phyloP scores from a whole-genome alignment of 2,113 vertebrate genomes.

The Sphyrna mokarran region DNA sequence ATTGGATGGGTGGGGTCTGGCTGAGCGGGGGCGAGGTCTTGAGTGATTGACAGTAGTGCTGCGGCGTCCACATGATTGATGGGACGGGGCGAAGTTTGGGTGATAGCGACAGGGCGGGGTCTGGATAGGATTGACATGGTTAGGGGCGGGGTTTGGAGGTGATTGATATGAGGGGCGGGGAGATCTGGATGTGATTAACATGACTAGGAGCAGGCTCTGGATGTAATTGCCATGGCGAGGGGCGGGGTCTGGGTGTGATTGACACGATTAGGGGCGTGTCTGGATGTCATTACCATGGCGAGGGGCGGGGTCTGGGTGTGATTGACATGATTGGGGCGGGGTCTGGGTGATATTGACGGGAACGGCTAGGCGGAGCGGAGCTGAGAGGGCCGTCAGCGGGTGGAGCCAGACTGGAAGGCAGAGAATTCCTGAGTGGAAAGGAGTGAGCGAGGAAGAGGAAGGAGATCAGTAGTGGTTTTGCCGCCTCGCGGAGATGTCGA shows the following conservation, averaged over 20 bases:
- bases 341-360: neutral
- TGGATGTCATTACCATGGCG: neutral
- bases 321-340: fast-evolving
- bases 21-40: too few species aligned
- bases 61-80: too few species aligned
- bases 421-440: neutral
- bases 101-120: too few species aligned
- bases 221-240: neutral
- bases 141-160: too few species aligned
- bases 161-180: neutral
- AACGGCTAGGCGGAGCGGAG: neutral
- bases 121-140: too few species aligned
- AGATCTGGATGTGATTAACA: fast-evolving
- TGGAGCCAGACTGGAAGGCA: neutral
- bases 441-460: neutral
- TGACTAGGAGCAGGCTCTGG: neutral
- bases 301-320: fast-evolving
- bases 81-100: too few species aligned
- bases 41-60: too few species aligned
- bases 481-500: neutral
- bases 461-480: neutral
- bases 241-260: neutral
- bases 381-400: neutral
- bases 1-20: too few species aligned
- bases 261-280: too few species aligned